A percentile compares a stretch with the other conserved stretches of the same genome.
Conservation (phyloP, 2,113 vertebrate species). For the Channa maculata region DNA sequence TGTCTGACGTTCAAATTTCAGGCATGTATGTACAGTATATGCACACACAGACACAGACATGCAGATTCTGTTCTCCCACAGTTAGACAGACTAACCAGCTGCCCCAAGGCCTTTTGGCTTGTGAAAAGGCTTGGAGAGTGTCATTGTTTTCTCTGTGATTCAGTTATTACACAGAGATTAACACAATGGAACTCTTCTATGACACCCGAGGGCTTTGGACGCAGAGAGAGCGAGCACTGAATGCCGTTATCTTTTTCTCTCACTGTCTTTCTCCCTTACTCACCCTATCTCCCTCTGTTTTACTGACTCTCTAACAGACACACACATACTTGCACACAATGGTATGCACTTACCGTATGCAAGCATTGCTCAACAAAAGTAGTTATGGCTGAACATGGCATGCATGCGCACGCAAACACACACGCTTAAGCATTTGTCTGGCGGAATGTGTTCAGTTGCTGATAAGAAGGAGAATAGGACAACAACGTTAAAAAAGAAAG, state of each 20-base stretch:
- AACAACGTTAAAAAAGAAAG: conserved; percentile 57
- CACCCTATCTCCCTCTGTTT: conserved; percentile 46
- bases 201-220: conserved; percentile 72
- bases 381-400: conserved; percentile 41
- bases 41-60: background rate
- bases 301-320: conserved; percentile 31
- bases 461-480: conserved; percentile 68
- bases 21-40: background rate
- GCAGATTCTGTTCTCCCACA: conserved; percentile 21
- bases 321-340: conserved; percentile 36
- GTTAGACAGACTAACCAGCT: conserved; percentile 59
- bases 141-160: conserved; percentile 76
- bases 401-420: background rate
- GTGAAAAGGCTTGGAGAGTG: conserved; percentile 62
- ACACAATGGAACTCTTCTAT: conserved; percentile 68
- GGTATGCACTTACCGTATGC: conserved; percentile 39
- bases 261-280: background rate
- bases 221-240: conserved; percentile 52
- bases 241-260: conserved; percentile 49
- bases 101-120: conserved; percentile 72
- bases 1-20: conserved; percentile 48
- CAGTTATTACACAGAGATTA: conserved; percentile 79
- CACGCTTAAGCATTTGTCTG: conserved; percentile 30
- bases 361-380: conserved; percentile 53
- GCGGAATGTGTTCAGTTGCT: conserved; percentile 64